These are phyloP conservation scores for Silvanus unidentatus DNA, from an alignment of 2,888 invertebrate species.

Conservation along the genomic window DNA sequence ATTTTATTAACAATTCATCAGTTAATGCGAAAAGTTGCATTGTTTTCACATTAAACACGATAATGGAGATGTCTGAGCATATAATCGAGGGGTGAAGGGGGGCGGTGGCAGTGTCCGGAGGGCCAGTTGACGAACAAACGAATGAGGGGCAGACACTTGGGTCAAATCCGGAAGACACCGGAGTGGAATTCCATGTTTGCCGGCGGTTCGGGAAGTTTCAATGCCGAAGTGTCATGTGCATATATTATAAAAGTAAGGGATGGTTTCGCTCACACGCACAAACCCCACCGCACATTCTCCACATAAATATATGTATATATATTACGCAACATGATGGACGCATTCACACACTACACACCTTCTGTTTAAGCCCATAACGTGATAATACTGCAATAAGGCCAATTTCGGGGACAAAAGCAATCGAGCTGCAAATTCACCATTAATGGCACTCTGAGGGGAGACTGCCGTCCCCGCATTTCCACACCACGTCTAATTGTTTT, in stretches of 20 bases:
- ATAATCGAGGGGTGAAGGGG: too few relatives aligned
- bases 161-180: slow-evolving; percentile 25
- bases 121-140: background rate
- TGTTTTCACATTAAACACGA: too few relatives aligned
- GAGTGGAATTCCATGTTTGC: slow-evolving; percentile 26
- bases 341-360: slow-evolving; percentile 1
- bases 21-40: too few relatives aligned
- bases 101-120: background rate
- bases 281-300: slow-evolving; percentile 3
- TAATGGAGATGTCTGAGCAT: too few relatives aligned
- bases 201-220: slow-evolving; percentile 21
- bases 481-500: background rate
- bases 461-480: background rate
- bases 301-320: background rate
- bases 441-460: slow-evolving; percentile 3
- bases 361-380: slow-evolving; percentile 14
- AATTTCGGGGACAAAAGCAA: slow-evolving; percentile 12
- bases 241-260: slow-evolving; percentile 12
- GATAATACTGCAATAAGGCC: slow-evolving; percentile 19
- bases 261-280: slow-evolving; percentile 7
- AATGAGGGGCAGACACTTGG: slow-evolving; percentile 13
- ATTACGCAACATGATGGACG: background rate
- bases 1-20: too few relatives aligned
- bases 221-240: slow-evolving; percentile 20
- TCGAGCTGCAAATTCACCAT: slow-evolving; percentile 3